Percentiles rank a stretch among this genome's conserved stretches.
phyloP scores from a whole-genome alignment of 2,888 invertebrate species.

The Tetragnatha montana region DNA sequence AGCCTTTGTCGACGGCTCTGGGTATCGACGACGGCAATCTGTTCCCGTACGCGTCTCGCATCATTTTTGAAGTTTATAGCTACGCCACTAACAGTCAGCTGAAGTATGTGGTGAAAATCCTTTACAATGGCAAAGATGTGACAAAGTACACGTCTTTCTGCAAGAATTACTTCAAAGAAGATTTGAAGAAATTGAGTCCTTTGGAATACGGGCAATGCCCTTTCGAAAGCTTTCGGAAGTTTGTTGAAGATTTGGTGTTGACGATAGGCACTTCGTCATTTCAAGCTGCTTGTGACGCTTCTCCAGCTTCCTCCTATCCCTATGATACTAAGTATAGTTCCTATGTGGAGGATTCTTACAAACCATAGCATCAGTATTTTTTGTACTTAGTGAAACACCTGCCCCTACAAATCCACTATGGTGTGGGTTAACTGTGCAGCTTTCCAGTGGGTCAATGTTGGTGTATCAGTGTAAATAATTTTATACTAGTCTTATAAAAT shows the following conservation, averaged over 20 bases:
- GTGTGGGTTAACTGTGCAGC: neutral
- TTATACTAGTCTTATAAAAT: slow-evolving; percentile 1
- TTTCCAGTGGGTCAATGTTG: neutral
- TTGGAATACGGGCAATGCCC: slow-evolving; percentile 81
- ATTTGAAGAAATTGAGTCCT: slow-evolving; percentile 72
- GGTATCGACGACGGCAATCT: slow-evolving; percentile 81
- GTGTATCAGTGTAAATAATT: slow-evolving; percentile 1
- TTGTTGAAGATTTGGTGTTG: slow-evolving; percentile 89
- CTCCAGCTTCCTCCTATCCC: slow-evolving; percentile 54
- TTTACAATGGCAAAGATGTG: slow-evolving; percentile 91
- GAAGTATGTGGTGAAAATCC: slow-evolving; percentile 87
- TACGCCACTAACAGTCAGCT: slow-evolving; percentile 76
- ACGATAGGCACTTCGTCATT: slow-evolving; percentile 90
- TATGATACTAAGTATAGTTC: slow-evolving; percentile 66
- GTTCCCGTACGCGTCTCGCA: slow-evolving; percentile 89
- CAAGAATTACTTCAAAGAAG: slow-evolving; percentile 77
- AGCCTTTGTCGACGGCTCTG: slow-evolving; percentile 87
- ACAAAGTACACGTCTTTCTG: slow-evolving; percentile 90
- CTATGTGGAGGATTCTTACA: slow-evolving; percentile 63
- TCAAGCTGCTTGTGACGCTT: slow-evolving; percentile 81
- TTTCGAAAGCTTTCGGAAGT: slow-evolving; percentile 90
- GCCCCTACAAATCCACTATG: neutral
- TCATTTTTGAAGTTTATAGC: slow-evolving; percentile 91
- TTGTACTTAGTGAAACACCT: neutral
- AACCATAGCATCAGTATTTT: slow-evolving; percentile 26